Base-by-base conservation (phyloP, 2,888 invertebrate genomes). In the Julus scandinavius region DNA sequence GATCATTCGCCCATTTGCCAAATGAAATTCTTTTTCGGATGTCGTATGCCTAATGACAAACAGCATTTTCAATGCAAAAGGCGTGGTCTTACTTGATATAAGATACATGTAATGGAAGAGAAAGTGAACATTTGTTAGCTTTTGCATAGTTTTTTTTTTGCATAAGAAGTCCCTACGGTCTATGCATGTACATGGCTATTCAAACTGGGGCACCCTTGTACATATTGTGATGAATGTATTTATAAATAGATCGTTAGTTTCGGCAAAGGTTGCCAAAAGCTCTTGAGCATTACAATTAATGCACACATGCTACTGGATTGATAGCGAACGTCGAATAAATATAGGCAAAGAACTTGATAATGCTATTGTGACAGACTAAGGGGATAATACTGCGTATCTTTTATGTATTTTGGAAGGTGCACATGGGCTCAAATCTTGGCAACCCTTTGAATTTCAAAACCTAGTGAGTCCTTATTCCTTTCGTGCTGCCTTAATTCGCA, bases 241-340 rank as follows among this genome's bases (percentile, higher is more conserved):
- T 72, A 72, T n/a, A 72, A 72, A 72, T 72, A 72, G 72, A 6
- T 29, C 29, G 72, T 72, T 29, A 72, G 72, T 72, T 72, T 72
- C 29, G 29, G 72, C 29, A 72, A 72, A n/a, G 4, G 29, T n/a
- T 72, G 72, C 72, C 72, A 72, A 72, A 72, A 20, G 2, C 20
- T 20, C 20, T 29, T 72, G 2, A 29, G 72, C 29, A 11, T 29
- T 11, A 29, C 20, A 72, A 72, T 72, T 29, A 72, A 72, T 72
- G 72, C 72, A 29, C 29, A 13, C n/a, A 29, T 72, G 72, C 72
- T 72, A 72, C 72, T 72, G 72, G 72, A 72, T 72, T 72, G 72
- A 72, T 72, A 72, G 72, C 72, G 9, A 72, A 72, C 11, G 72
- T 72, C 29, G 29, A 29, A 29, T 72, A 72, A 29, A 72, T 72